Evolutionary conservation across 2,113 vertebrate species (phyloP).

Genomic region (Lucifuga dentata): DNA sequence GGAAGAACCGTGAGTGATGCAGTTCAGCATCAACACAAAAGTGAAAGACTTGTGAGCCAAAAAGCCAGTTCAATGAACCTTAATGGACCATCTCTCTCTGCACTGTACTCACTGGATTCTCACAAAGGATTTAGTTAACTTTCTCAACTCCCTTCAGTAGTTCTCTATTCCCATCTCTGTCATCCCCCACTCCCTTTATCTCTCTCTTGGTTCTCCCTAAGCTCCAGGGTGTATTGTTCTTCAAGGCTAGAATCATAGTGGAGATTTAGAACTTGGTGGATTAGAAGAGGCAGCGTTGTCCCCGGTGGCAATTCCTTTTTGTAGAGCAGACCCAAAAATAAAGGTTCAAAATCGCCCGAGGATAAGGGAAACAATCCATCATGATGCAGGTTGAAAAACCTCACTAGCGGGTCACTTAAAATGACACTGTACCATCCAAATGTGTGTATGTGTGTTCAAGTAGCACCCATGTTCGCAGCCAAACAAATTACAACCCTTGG

Average conservation of each 20-base stretch:
- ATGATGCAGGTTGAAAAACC: slow-evolving; percentile 56
- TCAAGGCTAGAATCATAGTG: slow-evolving; percentile 67
- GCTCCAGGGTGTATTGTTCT: slow-evolving; percentile 71
- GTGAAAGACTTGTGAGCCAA: slow-evolving; percentile 20
- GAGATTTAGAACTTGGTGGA: slow-evolving; percentile 81
- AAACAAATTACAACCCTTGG: slow-evolving; percentile 12
- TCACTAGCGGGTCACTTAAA: slow-evolving; percentile 70
- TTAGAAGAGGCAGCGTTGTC: slow-evolving; percentile 70
- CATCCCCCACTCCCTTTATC: slow-evolving; percentile 17
- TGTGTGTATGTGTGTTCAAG: slow-evolving; percentile 10
- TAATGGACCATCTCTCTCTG: slow-evolving; percentile 54
- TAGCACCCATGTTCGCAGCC: neutral
- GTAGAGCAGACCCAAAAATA: slow-evolving; percentile 75
- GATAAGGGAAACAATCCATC: slow-evolving; percentile 80
- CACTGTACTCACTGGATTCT: slow-evolving; percentile 51
- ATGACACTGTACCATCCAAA: slow-evolving; percentile 27
- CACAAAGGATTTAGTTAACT: slow-evolving; percentile 65
- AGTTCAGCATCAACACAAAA: slow-evolving; percentile 42
- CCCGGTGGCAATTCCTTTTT: slow-evolving; percentile 73
- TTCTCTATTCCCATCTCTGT: slow-evolving; percentile 54
- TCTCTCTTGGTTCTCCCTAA: slow-evolving; percentile 55
- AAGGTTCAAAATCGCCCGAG: slow-evolving; percentile 70
- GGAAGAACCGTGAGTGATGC: slow-evolving; percentile 20
- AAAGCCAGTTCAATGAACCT: slow-evolving; percentile 37
- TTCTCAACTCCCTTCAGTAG: slow-evolving; percentile 57